phyloP scores from a whole-genome alignment of 2,797 vertebrate genomes.

The Sphaeramia orbicularis region DNA sequence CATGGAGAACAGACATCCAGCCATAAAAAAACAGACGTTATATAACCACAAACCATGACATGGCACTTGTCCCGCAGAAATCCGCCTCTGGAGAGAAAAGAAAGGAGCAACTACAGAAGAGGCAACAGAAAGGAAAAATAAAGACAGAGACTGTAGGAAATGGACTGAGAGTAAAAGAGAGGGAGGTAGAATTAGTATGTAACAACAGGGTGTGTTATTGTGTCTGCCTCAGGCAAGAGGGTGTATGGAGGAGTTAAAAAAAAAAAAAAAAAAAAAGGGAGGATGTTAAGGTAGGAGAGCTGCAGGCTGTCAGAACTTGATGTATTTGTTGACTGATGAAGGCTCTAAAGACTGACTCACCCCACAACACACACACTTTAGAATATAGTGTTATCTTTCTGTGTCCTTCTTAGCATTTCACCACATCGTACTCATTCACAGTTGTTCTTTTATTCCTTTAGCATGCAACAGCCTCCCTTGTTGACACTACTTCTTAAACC shows the following conservation, averaged over 20 bases:
- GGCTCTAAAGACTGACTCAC: conserved; percentile 13
- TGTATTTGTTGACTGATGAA: conserved; percentile 30
- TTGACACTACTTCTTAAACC: conserved; percentile 7
- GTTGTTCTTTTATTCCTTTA: not conserved
- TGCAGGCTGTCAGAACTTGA: conserved; percentile 40
- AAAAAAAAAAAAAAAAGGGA: not conserved
- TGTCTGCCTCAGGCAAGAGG: conserved; percentile 36
- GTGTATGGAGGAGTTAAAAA: conserved; percentile 6
- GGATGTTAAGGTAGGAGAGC: conserved; percentile 9
- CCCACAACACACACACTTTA: conserved; percentile 30
- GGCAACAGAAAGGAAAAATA: conserved; percentile 2
- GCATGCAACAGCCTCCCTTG: not conserved
- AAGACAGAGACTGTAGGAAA: conserved; percentile 24
- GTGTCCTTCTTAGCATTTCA: not conserved
- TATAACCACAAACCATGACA: conserved; percentile 68
- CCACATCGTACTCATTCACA: not conserved
- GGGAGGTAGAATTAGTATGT: conserved; percentile 31
- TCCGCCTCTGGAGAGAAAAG: conserved; percentile 42
- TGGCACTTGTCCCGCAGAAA: conserved; percentile 65
- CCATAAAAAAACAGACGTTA: conserved; percentile 52
- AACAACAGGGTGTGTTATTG: conserved; percentile 29
- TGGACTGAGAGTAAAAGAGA: conserved; percentile 4
- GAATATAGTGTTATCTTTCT: conserved; percentile 13
- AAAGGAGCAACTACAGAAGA: conserved; percentile 21
- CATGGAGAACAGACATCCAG: conserved; percentile 21